Evolutionary conservation across 2,797 vertebrate species (phyloP).

Genomic region (Botia kubotai): DNA sequence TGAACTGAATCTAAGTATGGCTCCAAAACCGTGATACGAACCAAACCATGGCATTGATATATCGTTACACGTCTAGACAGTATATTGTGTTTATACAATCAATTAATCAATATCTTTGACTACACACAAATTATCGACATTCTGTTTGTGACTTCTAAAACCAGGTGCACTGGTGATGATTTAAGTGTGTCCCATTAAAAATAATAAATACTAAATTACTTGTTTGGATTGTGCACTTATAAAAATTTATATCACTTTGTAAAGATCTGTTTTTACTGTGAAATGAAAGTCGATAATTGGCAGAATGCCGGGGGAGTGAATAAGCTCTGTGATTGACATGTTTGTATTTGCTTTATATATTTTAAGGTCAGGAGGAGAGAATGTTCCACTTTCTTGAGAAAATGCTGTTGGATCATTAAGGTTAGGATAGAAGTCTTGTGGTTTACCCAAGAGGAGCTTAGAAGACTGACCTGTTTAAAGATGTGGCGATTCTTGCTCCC

Average conservation of each 20-base stretch:
- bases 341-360: constrained; percentile 32
- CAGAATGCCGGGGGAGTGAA: constrained; percentile 6
- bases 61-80: no score
- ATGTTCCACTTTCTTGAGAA: constrained; percentile 15
- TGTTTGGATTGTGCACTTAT: not conserved
- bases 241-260: not conserved
- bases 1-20: no score
- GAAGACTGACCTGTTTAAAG: constrained; percentile 36
- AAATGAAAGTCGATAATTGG: constrained; percentile 15
- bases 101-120: no score
- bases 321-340: constrained; percentile 12
- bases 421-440: constrained; percentile 19
- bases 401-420: constrained; percentile 9
- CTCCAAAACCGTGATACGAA: no score
- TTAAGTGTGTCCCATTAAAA: not conserved
- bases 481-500: constrained; percentile 32
- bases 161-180: not conserved
- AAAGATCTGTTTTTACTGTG: not conserved
- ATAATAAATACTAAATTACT: not conserved
- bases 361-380: constrained; percentile 38
- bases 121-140: no score
- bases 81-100: no score
- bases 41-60: no score
- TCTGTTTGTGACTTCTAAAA: no score
- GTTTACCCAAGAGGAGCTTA: constrained; percentile 34